Evolutionary conservation across 1,140 invertebrate genomes (phyloP), one percentile per base, ranked within the genome.

Genomic region (Formica exsecta): DNA sequence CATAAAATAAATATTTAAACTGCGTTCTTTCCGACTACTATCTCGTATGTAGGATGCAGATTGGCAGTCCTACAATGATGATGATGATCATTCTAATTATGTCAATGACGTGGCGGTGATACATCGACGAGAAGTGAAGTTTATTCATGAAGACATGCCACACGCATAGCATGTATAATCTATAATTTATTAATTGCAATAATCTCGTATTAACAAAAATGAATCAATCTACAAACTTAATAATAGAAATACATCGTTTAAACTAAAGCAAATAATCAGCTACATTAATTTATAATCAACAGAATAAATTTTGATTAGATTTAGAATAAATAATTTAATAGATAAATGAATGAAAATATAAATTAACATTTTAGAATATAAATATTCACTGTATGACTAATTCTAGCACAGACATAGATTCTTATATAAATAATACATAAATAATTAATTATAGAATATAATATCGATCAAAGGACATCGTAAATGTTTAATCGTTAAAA

Each of bases 1-100:
- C 7, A n/a, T 70, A 68, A 29, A 57, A 19, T 68, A 57, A 9
- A 54, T 41, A n/a, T 29, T 0, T 6, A 1, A 57, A 44, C 41
- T 59, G 16, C 41, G 22, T 36, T 68, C 16, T 36, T 57, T 8
- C 1, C 32, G 48, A 41, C 2, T 25, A 8, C 62, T 9, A 32
- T n/a, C 38, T 38, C 1, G 32, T 6, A 13, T 51, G 29, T 51
- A 36, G 13, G 36, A 32, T 81, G 4, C 19, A 36, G 41, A 73
- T 36, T 73, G 66, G 59, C 44, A 19, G 25, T 81, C 44, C 25
- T 51, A 4, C 9, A 71, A 59, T 13, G 79, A 81, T 68, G 64
- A 68, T 61, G 25, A 73, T 61, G 41, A 44, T 81, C 68, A 81
- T 73, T 83, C 68, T 62, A 74, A 83, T 83, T 73, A 61, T 48